Conservation (phyloP, 2,797 vertebrate genomes). For the Diglossa cyanea region DNA sequence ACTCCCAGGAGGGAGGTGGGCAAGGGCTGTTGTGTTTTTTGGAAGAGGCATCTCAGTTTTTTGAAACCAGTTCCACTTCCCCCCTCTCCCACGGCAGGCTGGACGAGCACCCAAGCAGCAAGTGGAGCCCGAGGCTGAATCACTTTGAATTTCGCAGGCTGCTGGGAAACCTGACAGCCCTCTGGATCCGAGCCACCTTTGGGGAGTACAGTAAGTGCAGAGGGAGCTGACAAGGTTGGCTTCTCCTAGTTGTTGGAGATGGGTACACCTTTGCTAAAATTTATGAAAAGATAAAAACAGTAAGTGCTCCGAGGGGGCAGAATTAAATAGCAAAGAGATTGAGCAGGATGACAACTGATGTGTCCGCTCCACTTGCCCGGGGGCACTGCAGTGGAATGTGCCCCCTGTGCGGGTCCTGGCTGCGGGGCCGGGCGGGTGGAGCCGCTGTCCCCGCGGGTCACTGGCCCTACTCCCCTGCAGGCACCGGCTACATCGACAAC, state of each 20-base stretch:
- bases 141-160: slow-evolving; percentile 83
- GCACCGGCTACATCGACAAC: slow-evolving; percentile 87
- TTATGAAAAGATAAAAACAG: background rate
- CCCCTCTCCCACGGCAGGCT: slow-evolving; percentile 72
- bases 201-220: slow-evolving; percentile 86
- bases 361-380: fast-evolving
- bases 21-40: fast-evolving
- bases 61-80: background rate
- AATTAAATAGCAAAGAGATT: background rate
- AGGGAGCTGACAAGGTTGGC: background rate
- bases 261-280: background rate
- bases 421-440: fast-evolving
- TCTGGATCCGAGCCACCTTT: slow-evolving; percentile 89
- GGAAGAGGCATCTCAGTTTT: background rate
- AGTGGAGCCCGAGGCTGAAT: slow-evolving; percentile 87
- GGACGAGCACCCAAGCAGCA: slow-evolving; percentile 81
- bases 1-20: background rate
- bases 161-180: slow-evolving; percentile 87
- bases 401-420: fast-evolving
- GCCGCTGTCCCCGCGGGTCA: fast-evolving
- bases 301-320: background rate
- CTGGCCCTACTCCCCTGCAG: slow-evolving; percentile 59
- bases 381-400: background rate
- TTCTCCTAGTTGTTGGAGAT: background rate
- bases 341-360: background rate